A percentile compares a stretch with the other conserved stretches of the same genome.
Conservation (phyloP, 35 echinoderm and acorn worm species). For the Strongylocentrotus purpuratus region DNA sequence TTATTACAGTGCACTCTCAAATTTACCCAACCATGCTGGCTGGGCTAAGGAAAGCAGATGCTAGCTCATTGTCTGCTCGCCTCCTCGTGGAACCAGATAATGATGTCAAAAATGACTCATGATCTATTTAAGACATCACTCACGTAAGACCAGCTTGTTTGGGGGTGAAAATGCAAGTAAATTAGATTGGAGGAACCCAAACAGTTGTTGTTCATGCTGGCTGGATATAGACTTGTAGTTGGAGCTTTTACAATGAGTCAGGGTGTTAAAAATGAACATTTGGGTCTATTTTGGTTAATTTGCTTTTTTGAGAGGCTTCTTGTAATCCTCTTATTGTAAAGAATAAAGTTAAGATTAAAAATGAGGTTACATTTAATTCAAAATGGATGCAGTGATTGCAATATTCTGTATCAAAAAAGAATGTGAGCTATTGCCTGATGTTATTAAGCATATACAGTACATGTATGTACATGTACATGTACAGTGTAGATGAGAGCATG, state of each 20-base stretch:
- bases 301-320: too few species aligned
- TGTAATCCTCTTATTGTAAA: too few species aligned
- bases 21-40: neutral
- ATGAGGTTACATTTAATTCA: too few species aligned
- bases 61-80: neutral
- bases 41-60: neutral
- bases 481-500: too few species aligned
- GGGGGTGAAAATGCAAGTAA: neutral
- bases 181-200: neutral
- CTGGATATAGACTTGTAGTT: neutral
- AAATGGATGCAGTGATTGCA: too few species aligned
- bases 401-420: too few species aligned
- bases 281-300: too few species aligned
- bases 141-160: neutral
- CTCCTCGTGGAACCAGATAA: neutral
- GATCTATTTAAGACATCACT: neutral
- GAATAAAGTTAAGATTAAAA: too few species aligned
- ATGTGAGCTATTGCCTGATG: too few species aligned
- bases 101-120: conserved; percentile 1
- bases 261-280: neutral
- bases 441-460: too few species aligned
- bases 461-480: too few species aligned
- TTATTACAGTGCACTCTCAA: neutral
- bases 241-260: neutral
- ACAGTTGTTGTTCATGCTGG: neutral